Evolutionary conservation across 1,140 invertebrate genomes (phyloP).

Genomic region (Cyrtorhinus lividipennis): DNA sequence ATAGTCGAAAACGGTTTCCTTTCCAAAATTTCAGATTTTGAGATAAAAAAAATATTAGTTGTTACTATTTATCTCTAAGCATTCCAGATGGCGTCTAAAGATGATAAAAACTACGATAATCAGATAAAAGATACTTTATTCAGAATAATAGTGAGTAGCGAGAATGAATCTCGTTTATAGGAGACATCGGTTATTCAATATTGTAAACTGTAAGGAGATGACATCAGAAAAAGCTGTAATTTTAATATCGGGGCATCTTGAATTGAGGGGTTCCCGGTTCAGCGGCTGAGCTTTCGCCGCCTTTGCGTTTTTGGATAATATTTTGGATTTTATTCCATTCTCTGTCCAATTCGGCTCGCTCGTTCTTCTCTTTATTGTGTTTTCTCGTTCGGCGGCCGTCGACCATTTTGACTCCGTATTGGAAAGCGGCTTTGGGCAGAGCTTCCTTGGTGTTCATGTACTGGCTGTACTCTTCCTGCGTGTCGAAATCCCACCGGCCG

Average conservation of each 20-base stretch:
- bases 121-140: no score
- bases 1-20: no score
- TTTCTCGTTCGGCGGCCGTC: constrained; percentile 90
- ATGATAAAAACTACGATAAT: no score
- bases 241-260: constrained; percentile 37
- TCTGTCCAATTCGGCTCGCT: constrained; percentile 92
- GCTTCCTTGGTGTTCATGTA: constrained; percentile 98
- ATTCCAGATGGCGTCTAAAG: no score
- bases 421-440: constrained; percentile 95
- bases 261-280: constrained; percentile 33
- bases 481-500: constrained; percentile 96
- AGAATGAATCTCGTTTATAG: no score
- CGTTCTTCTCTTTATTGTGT: constrained; percentile 78
- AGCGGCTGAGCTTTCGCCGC: constrained; percentile 21
- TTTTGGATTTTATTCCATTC: constrained; percentile 94
- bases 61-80: no score
- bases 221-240: no score
- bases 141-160: no score
- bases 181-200: no score
- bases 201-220: no score
- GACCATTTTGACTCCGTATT: constrained; percentile 98
- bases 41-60: no score
- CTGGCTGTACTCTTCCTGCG: constrained; percentile 93
- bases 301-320: constrained; percentile 48
- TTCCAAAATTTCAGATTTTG: no score